These are phyloP conservation scores for Oryzias celebensis DNA, from an alignment of 2,113 vertebrate genomes.

Conservation along the genomic window DNA sequence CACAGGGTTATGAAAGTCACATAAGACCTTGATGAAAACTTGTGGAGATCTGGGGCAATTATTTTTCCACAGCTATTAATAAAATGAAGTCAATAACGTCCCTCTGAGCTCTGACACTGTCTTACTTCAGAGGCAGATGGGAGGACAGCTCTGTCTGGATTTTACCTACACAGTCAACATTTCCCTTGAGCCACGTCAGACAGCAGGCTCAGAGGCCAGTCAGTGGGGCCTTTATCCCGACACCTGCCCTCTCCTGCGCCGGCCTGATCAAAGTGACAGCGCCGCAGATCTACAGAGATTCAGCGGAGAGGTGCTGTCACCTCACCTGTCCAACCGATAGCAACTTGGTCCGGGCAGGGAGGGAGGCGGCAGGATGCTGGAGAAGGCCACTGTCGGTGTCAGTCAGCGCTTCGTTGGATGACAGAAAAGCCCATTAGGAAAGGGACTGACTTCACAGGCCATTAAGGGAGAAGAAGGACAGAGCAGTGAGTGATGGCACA, in stretches of 20 bases:
- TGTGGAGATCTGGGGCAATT: conserved; percentile 25
- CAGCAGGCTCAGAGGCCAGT: conserved; percentile 38
- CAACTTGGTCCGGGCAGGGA: conserved; percentile 44
- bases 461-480: conserved; percentile 70
- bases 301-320: conserved; percentile 66
- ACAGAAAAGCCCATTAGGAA: conserved; percentile 78
- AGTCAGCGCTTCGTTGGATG: conserved; percentile 67
- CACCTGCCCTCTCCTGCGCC: conserved; percentile 40
- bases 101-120: conserved; percentile 31
- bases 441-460: conserved; percentile 75
- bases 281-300: conserved; percentile 42
- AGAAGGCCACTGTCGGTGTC: conserved; percentile 57
- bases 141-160: conserved; percentile 39
- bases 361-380: conserved; percentile 30
- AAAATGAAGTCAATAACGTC: conserved; percentile 39
- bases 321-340: conserved; percentile 60
- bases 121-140: conserved; percentile 28
- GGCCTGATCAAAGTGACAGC: conserved; percentile 64
- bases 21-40: conserved; percentile 7
- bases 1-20: conserved; percentile 2
- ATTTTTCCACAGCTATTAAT: conserved; percentile 47
- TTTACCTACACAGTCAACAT: conserved; percentile 44
- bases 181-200: conserved; percentile 54
- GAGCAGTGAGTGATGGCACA: conserved; percentile 65
- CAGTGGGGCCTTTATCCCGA: conserved; percentile 48